Conservation (phyloP, 2,797 vertebrate genomes). For the Salarias fasciatus region DNA sequence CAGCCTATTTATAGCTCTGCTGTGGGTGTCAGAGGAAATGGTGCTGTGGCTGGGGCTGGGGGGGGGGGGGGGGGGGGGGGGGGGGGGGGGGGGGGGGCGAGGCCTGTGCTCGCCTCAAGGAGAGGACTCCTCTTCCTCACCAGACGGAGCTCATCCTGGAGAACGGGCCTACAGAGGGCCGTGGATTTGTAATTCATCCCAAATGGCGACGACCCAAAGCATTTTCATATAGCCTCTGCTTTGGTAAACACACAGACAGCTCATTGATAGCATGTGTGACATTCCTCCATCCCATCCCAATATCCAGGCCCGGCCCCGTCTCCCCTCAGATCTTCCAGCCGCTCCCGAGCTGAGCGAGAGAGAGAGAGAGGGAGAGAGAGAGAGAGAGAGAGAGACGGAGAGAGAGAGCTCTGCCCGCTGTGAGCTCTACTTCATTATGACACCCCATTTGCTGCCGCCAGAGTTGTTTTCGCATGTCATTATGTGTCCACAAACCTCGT, state of each 20-base stretch:
- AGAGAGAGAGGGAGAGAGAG: too few species aligned
- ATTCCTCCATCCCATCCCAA: slow-evolving; percentile 76
- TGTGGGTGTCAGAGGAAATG: slow-evolving; percentile 73
- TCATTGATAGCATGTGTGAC: slow-evolving; percentile 81
- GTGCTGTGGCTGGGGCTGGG: too few species aligned
- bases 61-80: too few species aligned
- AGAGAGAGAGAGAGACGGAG: too few species aligned
- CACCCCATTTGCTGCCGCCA: slow-evolving; percentile 30
- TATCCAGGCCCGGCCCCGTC: slow-evolving; percentile 42
- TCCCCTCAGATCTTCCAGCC: background rate
- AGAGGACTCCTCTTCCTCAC: slow-evolving; percentile 55
- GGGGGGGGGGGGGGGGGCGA: slow-evolving; percentile 49
- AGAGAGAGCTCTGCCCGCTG: too few species aligned
- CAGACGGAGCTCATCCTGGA: slow-evolving; percentile 53
- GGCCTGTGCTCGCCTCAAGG: slow-evolving; percentile 50
- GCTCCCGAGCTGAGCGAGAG: too few species aligned
- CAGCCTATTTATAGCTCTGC: slow-evolving; percentile 70
- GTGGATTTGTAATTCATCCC: slow-evolving; percentile 44
- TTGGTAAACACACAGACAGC: slow-evolving; percentile 74
- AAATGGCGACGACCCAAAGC: slow-evolving; percentile 63
- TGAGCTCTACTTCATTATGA: background rate
- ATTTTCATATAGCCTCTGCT: slow-evolving; percentile 62
- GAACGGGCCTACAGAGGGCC: slow-evolving; percentile 34
- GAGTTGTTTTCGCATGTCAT: slow-evolving; percentile 22
- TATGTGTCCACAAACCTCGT: background rate